phyloP scores from a whole-genome alignment of 2,113 vertebrate species.

The Parus major region DNA sequence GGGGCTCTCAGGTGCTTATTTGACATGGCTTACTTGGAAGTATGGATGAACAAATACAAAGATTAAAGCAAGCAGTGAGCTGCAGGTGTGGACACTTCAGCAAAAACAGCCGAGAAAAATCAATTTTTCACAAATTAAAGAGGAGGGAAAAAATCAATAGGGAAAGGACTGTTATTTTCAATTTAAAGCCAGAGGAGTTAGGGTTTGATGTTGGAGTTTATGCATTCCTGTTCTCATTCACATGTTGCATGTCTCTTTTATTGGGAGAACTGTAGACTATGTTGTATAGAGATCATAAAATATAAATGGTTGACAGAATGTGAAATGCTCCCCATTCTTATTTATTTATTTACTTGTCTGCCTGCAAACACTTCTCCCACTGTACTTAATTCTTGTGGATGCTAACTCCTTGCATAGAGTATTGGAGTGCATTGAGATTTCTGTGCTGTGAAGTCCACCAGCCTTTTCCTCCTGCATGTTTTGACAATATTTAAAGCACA shows the following conservation, averaged over 20 bases:
- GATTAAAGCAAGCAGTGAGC: conserved; percentile 49
- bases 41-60: conserved; percentile 8
- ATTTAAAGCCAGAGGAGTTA: conserved; percentile 21
- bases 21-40: conserved; percentile 2
- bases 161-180: conserved; percentile 59
- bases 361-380: conserved; percentile 13
- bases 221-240: conserved; percentile 60
- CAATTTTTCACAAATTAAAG: conserved; percentile 62
- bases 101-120: conserved; percentile 28
- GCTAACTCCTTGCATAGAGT: neutral
- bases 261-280: conserved; percentile 26
- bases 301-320: conserved; percentile 35
- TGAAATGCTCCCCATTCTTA: conserved; percentile 6
- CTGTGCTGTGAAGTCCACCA: conserved; percentile 19
- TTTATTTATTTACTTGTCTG: conserved; percentile 45
- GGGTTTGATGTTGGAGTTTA: conserved; percentile 25
- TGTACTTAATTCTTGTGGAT: conserved; percentile 36
- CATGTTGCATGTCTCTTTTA: conserved; percentile 30
- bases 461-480: conserved; percentile 9
- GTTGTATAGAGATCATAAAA: conserved; percentile 34
- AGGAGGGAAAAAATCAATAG: conserved; percentile 59
- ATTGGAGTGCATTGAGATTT: conserved; percentile 11
- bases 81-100: conserved; percentile 8
- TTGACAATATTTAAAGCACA: conserved; percentile 46
- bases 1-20: neutral